Conservation (phyloP, 1,140 invertebrate species). For the Diabrotica virgifera region DNA sequence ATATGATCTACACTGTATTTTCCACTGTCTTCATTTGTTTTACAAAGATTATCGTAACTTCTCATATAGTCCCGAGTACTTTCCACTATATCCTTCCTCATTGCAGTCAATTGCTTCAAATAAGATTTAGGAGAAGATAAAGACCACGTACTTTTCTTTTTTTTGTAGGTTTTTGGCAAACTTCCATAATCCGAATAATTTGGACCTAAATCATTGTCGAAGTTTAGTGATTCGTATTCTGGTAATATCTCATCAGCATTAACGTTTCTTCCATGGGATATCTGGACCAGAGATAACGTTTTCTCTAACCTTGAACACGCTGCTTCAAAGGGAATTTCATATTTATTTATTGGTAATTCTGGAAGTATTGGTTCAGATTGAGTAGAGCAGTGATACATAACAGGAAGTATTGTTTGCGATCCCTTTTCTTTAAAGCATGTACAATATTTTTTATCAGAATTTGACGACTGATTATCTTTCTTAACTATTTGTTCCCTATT, state of each 20-base stretch:
- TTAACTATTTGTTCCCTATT: not conserved
- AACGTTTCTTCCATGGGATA: conserved; percentile 23
- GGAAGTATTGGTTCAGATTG: conserved; percentile 12
- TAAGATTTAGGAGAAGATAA: conserved; percentile 44
- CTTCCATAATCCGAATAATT: conserved; percentile 47
- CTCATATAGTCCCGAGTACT: conserved; percentile 33
- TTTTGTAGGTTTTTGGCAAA: conserved; percentile 34
- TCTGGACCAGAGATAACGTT: conserved; percentile 25
- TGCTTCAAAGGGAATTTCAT: conserved; percentile 39
- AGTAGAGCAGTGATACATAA: conserved; percentile 16
- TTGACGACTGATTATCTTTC: not conserved
- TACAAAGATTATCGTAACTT: not conserved
- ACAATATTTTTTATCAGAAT: not conserved
- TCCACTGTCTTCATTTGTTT: not conserved
- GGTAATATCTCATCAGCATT: conserved; percentile 11
- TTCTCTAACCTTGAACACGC: conserved; percentile 42
- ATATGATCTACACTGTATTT: conserved; percentile 1
- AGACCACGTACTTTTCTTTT: conserved; percentile 26
- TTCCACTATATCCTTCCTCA: conserved; percentile 44
- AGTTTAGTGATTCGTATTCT: conserved; percentile 35
- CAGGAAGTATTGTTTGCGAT: conserved; percentile 19
- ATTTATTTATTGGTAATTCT: conserved; percentile 38
- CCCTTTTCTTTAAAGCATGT: conserved; percentile 11
- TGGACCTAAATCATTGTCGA: conserved; percentile 42
- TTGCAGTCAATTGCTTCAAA: conserved; percentile 41